Evolutionary conservation across 2,888 invertebrate genomes (phyloP).

Genomic region (Plebejus anna): DNA sequence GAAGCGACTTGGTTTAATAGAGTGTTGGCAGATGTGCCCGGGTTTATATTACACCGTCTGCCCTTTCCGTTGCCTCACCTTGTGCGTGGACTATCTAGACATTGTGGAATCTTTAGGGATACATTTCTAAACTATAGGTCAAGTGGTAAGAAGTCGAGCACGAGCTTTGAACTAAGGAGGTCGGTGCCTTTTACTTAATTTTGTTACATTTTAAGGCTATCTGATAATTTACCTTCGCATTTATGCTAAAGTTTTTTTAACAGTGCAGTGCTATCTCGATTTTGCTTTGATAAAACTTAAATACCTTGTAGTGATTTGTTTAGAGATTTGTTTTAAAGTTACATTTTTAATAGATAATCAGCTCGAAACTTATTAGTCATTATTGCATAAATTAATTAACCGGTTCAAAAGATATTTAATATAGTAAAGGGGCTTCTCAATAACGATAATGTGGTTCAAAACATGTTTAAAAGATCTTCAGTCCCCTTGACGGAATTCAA

Average conservation of each 20-base stretch:
- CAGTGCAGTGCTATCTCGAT: too few species aligned
- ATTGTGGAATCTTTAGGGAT: constrained; percentile 36
- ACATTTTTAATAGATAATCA: too few species aligned
- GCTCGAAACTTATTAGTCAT: too few species aligned
- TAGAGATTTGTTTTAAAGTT: background rate
- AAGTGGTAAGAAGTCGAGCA: constrained; percentile 31
- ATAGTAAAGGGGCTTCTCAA: too few species aligned
- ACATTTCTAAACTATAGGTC: constrained; percentile 29
- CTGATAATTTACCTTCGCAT: background rate
- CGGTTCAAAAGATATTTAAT: too few species aligned
- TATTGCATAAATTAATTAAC: too few species aligned
- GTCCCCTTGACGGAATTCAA: too few species aligned
- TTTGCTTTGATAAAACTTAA: too few species aligned
- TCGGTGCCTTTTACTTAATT: constrained; percentile 9
- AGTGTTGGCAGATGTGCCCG: constrained; percentile 67
- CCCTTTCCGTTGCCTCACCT: constrained; percentile 78
- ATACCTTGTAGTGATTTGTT: background rate
- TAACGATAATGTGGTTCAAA: too few species aligned
- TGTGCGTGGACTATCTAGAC: constrained; percentile 55
- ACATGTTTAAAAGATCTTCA: too few species aligned
- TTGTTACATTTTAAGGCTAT: constrained; percentile 2
- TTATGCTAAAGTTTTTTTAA: too few species aligned
- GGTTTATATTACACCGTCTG: constrained; percentile 76
- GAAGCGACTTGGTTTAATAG: constrained; percentile 67
- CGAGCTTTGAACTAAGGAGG: constrained; percentile 27